These are phyloP conservation scores for Cataglyphis hispanica DNA, from an alignment of 1,140 invertebrate genomes.

Conservation along the genomic window DNA sequence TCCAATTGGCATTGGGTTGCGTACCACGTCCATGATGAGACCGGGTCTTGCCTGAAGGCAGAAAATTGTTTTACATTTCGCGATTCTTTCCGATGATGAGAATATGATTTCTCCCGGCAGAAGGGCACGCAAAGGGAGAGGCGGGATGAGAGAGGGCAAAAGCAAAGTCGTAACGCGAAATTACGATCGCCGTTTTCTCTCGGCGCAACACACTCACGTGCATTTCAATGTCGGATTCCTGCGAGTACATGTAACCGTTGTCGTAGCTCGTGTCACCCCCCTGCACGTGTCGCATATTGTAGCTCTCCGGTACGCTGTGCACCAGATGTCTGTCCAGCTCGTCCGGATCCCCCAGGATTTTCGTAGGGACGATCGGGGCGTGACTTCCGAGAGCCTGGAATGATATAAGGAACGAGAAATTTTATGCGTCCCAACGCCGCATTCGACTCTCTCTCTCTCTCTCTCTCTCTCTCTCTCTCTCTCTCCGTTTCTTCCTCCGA, in stretches of 20 bases:
- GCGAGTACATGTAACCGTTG: constrained; percentile 84
- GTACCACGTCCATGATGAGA: constrained; percentile 86
- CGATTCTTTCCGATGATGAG: neutral
- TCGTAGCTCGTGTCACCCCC: constrained; percentile 81
- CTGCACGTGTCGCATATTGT: constrained; percentile 79
- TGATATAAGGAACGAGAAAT: constrained; percentile 8
- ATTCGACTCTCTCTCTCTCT: too few relatives aligned
- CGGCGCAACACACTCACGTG: constrained; percentile 83
- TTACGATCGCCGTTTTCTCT: neutral
- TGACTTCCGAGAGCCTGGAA: constrained; percentile 90
- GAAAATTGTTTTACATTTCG: constrained; percentile 8
- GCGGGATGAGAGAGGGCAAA: too few relatives aligned
- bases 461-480: neutral
- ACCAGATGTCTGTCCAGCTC: constrained; percentile 94
- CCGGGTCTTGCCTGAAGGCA: constrained; percentile 81
- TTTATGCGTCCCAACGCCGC: constrained; percentile 16
- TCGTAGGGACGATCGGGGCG: constrained; percentile 94
- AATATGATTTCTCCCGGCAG: neutral
- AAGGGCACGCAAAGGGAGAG: neutral
- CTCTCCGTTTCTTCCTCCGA: neutral
- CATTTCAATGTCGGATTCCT: constrained; percentile 85
- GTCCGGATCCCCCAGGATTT: constrained; percentile 93
- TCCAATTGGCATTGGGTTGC: constrained; percentile 84
- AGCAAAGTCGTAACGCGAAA: neutral
- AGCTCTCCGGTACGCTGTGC: constrained; percentile 86